These are phyloP conservation scores for Pelecanus crispus DNA, from an alignment of 2,113 vertebrate genomes.

Conservation along the genomic window DNA sequence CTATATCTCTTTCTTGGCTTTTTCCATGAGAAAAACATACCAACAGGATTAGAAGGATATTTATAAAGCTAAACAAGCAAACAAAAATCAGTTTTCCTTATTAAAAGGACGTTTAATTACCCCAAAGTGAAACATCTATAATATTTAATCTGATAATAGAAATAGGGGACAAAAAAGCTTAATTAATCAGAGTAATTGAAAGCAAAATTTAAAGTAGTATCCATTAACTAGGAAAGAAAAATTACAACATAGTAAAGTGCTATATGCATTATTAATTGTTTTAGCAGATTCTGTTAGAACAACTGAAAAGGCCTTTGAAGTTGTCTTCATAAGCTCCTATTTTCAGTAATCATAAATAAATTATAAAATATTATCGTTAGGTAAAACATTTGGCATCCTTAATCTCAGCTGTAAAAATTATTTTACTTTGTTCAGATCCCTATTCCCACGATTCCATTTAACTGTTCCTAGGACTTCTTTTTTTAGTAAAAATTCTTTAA, in stretches of 20 bases:
- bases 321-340: slow-evolving; percentile 7
- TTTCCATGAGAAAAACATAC: neutral
- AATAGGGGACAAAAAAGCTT: slow-evolving; percentile 25
- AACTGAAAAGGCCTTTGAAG: slow-evolving; percentile 47
- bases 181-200: slow-evolving; percentile 56
- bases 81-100: slow-evolving; percentile 1
- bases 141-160: slow-evolving; percentile 25
- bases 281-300: slow-evolving; percentile 47
- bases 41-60: neutral
- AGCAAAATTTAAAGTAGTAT: slow-evolving; percentile 28
- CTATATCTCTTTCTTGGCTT: neutral
- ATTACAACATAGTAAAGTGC: slow-evolving; percentile 28
- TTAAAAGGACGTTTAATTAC: slow-evolving; percentile 43
- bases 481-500: neutral
- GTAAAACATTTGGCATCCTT: neutral
- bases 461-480: neutral
- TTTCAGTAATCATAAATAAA: slow-evolving; percentile 45
- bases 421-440: neutral
- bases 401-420: neutral
- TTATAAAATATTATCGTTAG: neutral
- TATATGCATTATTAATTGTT: slow-evolving; percentile 60
- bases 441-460: neutral
- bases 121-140: slow-evolving; percentile 17
- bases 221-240: slow-evolving; percentile 48
- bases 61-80: slow-evolving; percentile 18